A percentile compares a stretch with the other conserved stretches of the same genome.
These are phyloP conservation scores for Tapirus terrestris DNA, from an alignment of 2,113 vertebrate genomes.

Conservation along the genomic window DNA sequence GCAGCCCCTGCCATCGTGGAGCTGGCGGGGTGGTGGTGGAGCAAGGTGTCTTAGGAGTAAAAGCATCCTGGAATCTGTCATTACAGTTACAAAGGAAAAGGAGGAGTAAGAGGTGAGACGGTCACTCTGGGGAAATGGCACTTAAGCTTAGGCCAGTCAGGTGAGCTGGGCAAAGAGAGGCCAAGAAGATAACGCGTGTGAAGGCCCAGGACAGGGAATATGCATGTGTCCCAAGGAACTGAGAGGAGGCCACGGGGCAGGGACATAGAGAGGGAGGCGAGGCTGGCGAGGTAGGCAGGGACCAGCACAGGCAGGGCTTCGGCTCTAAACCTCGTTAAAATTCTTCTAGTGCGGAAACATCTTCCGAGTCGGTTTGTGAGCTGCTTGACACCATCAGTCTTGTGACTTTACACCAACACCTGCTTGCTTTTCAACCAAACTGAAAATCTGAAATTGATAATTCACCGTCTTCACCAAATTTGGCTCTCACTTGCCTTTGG, in stretches of 20 bases:
- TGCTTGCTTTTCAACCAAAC: slow-evolving; percentile 38
- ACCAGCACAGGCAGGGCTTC: neutral
- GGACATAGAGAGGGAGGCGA: neutral
- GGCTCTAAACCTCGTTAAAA: neutral
- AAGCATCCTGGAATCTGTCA: neutral
- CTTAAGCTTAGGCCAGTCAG: neutral
- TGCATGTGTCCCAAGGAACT: accelerated
- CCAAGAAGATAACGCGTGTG: neutral
- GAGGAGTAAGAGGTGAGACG: neutral
- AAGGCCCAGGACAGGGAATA: neutral
- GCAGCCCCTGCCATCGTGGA: neutral
- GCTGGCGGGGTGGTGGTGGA: neutral
- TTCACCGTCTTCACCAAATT: neutral
- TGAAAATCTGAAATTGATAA: neutral
- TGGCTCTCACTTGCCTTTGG: neutral
- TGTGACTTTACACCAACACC: neutral
- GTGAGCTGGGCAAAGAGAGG: neutral
- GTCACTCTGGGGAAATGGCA: accelerated
- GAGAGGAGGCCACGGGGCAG: neutral
- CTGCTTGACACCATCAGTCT: neutral
- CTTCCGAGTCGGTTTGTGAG: neutral
- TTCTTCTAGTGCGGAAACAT: neutral
- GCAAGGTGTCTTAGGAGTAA: too few relatives aligned
- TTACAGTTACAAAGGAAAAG: neutral
- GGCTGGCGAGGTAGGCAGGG: neutral